A percentile compares a stretch with the other conserved stretches of the same genome.
Evolutionary conservation across 23 tunicate species (phyloP).

Genomic region (Trididemnum nubilum): DNA sequence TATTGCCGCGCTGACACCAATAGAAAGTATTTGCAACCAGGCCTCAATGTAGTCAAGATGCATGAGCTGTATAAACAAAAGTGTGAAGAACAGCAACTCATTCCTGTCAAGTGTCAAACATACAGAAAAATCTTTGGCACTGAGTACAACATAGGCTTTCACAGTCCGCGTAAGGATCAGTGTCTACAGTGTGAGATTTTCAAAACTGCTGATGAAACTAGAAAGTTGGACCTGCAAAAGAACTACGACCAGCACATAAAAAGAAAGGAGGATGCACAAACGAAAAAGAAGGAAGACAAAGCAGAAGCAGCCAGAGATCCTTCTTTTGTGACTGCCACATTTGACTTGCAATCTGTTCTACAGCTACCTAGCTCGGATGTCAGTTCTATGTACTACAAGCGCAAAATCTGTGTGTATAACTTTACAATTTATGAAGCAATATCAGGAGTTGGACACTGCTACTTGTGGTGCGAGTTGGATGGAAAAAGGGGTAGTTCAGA

Average conservation of each 20-base stretch:
- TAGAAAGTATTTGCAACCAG: background rate
- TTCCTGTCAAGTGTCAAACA: constrained; percentile 1
- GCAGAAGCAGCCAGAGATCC: background rate
- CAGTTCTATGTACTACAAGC: background rate
- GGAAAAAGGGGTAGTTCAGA: background rate
- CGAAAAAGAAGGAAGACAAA: background rate
- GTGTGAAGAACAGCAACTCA: background rate
- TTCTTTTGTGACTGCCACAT: background rate
- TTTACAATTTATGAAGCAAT: background rate
- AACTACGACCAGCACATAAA: background rate
- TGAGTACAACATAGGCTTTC: background rate
- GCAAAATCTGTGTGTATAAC: background rate
- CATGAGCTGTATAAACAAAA: background rate
- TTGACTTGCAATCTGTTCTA: background rate
- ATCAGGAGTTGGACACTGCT: background rate
- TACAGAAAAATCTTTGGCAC: background rate
- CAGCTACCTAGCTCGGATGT: background rate
- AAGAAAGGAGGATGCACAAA: background rate
- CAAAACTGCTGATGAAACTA: background rate
- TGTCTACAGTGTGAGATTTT: background rate
- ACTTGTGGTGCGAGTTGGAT: background rate
- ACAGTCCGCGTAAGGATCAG: background rate
- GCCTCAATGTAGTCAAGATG: background rate
- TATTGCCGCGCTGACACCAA: background rate
- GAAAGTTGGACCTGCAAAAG: background rate